These are phyloP conservation scores for Operophtera brumata DNA, from an alignment of 2,888 invertebrate genomes.

Conservation along the genomic window DNA sequence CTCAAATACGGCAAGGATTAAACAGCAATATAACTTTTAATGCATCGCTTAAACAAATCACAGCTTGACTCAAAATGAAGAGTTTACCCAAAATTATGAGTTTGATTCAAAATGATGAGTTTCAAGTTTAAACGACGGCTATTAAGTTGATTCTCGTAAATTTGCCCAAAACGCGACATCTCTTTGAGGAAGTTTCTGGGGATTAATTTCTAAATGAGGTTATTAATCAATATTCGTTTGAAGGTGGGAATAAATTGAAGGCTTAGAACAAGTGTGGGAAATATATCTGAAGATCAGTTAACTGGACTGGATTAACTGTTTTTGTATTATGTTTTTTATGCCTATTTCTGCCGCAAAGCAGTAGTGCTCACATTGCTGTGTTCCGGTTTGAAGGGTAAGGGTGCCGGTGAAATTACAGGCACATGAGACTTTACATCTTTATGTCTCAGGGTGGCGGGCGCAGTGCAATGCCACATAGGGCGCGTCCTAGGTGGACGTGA, in stretches of 20 bases:
- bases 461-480: no score
- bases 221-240: constrained; percentile 19
- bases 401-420: no score
- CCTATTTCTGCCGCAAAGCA: no score
- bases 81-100: constrained; percentile 20
- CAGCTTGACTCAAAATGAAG: constrained; percentile 39
- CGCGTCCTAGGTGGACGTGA: no score
- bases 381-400: no score
- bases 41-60: constrained; percentile 40
- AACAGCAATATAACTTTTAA: constrained; percentile 50
- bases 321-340: no score
- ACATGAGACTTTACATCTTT: no score
- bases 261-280: not conserved
- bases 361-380: no score
- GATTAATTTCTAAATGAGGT: constrained; percentile 14
- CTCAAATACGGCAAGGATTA: constrained; percentile 33
- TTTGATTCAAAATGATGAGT: constrained; percentile 24
- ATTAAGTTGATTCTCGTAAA: constrained; percentile 23
- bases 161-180: constrained; percentile 10
- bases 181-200: constrained; percentile 3
- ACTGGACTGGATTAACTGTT: no score
- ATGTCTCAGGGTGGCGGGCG: no score
- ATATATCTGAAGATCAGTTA: no score
- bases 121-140: constrained; percentile 22
- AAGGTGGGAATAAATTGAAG: not conserved